Conservation (phyloP, 2,888 invertebrate genomes). For the Noctua pronuba region DNA sequence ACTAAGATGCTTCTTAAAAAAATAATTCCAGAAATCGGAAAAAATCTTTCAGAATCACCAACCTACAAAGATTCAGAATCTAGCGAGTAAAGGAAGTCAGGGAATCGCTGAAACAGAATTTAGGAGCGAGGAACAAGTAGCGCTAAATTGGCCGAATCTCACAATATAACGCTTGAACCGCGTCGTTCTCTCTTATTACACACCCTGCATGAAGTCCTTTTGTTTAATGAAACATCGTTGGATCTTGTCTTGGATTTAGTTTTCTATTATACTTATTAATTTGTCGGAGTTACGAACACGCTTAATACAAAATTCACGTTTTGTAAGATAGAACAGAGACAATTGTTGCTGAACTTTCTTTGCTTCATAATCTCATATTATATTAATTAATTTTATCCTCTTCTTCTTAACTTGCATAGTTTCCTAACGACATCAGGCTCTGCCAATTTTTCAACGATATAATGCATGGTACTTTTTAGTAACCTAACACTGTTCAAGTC, state of each 20-base stretch:
- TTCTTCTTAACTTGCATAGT: no score
- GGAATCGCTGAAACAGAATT: constrained; percentile 28
- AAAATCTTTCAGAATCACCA: neutral
- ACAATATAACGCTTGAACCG: constrained; percentile 29
- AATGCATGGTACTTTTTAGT: neutral
- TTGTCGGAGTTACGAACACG: neutral
- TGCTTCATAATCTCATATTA: neutral
- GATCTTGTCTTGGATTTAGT: constrained; percentile 4
- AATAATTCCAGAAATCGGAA: neutral
- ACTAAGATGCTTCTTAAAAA: constrained; percentile 7
- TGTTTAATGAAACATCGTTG: constrained; percentile 29
- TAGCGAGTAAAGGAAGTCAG: constrained; percentile 4
- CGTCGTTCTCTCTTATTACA: constrained; percentile 31
- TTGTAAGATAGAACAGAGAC: neutral
- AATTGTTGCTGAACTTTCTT: neutral
- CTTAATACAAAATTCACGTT: neutral
- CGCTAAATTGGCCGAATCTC: constrained; percentile 49
- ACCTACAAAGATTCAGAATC: neutral
- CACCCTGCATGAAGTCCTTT: constrained; percentile 24
- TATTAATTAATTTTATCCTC: neutral
- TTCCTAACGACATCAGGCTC: neutral
- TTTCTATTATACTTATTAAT: constrained; percentile 24
- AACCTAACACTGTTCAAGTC: neutral
- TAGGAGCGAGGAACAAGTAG: constrained; percentile 36
- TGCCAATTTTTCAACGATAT: neutral